A percentile compares a stretch with the other conserved stretches of the same genome.
Evolutionary conservation across 2,113 vertebrate species (phyloP).

Genomic region (Tragelaphus scriptus): DNA sequence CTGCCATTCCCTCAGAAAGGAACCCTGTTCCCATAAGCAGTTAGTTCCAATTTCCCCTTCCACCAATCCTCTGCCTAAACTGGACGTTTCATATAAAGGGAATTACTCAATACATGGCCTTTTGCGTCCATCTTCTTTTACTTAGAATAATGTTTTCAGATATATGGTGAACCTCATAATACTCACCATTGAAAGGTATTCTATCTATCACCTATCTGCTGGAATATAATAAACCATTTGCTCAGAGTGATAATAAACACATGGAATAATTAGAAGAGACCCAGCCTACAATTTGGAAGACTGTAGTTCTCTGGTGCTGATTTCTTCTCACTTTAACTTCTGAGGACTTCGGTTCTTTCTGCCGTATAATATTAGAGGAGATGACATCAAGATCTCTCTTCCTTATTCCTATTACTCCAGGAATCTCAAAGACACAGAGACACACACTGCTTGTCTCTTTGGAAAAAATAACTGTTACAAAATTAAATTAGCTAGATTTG

Average conservation of each 20-base stretch:
- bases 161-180: background rate
- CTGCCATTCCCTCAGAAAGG: background rate
- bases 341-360: background rate
- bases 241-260: background rate
- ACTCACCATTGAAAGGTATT: background rate
- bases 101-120: background rate
- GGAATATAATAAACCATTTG: background rate
- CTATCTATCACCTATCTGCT: too few species aligned
- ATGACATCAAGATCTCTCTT: background rate
- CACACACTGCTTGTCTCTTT: background rate
- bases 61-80: background rate
- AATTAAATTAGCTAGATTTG: background rate
- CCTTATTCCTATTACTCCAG: background rate
- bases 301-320: background rate
- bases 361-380: background rate
- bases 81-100: background rate
- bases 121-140: background rate
- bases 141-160: background rate
- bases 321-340: background rate
- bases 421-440: background rate
- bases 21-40: background rate
- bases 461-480: background rate
- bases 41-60: background rate
- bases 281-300: background rate
- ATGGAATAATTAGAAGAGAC: background rate